Evolutionary conservation across 2,797 vertebrate genomes (phyloP).

Genomic region (Sandelia bainsii): DNA sequence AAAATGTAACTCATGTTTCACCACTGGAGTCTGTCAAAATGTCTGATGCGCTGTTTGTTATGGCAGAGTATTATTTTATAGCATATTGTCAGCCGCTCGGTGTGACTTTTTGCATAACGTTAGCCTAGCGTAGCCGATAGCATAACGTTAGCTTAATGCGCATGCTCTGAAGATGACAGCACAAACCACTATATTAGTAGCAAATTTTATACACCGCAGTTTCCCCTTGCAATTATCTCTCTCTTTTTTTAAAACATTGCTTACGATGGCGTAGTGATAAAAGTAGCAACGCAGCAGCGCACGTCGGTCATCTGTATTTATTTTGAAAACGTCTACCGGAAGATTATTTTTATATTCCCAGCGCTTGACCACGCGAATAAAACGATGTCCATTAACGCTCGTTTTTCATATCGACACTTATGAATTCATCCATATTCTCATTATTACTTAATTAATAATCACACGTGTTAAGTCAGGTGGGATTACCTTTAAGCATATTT

Average conservation of each 20-base stretch:
- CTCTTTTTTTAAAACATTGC: neutral
- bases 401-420: neutral
- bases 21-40: fast-evolving
- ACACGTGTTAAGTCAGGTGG: neutral
- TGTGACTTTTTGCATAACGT: slow-evolving; percentile 21
- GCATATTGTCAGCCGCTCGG: fast-evolving
- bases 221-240: fast-evolving
- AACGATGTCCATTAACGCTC: neutral
- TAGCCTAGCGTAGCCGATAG: slow-evolving; percentile 51
- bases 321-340: slow-evolving; percentile 60
- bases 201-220: neutral
- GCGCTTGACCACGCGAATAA: neutral
- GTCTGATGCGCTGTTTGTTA: fast-evolving
- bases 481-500: fast-evolving
- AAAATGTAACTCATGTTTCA: neutral
- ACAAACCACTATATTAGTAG: neutral
- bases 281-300: neutral
- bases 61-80: fast-evolving
- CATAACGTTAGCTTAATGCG: slow-evolving; percentile 31
- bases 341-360: neutral
- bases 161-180: neutral
- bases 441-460: neutral
- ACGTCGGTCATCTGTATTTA: slow-evolving; percentile 29
- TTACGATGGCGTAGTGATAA: neutral
- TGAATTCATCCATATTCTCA: neutral